Base-by-base conservation (phyloP, 2,797 vertebrate genomes). In the Onychomys leucogaster region DNA sequence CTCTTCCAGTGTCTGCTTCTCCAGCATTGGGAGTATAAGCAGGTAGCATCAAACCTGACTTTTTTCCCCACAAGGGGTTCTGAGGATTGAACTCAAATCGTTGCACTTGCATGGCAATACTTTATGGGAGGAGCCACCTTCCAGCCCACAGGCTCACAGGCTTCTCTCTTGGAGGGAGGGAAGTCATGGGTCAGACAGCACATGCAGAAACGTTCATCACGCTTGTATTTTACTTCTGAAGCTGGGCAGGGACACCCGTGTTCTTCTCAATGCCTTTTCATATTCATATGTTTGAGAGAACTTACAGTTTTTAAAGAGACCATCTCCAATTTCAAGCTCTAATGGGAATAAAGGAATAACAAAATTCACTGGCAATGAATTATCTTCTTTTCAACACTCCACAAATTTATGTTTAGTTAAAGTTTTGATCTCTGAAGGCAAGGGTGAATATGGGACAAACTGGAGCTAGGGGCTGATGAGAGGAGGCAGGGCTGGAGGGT, bases 181-280 rank as follows among this genome's bases (percentile, higher is more conserved):
- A 37, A 32, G 19, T 34, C 52, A 93, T 27, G 46, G 21, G 13
- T 57, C 55, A 90, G 88, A 63, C 73, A 43, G 63, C 37, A 27
- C 2, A 23, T 0, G 2, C 1, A n/a, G 46, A 11, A 41, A 34
- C 6, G 23, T 61, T 29, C 43, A 63, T 3, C 34, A 63, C 81
- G 23, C n/a, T 55, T 55, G n/a, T 65, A 46, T 52, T 85, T 90
- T 73, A 59, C 73, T 94, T 96, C 73, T 37, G 96, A 93, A 91
- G 19, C 43, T 37, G 49, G 43, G 11, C 11, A 17, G 55, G 73
- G 34, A 17, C 71, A n/a, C 8, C 17, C 14, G 23, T 17, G 59
- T 0, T 65, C 34, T 25, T 86, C 49, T 82, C 12, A 75, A 2
- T 41, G 37, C 21, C 16, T 88, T 93, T 95, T 49, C 21, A 17